Percentiles rank a stretch among this genome's conserved stretches.
Evolutionary conservation across 2,888 invertebrate genomes (phyloP).

Genomic region (Syritta pipiens): DNA sequence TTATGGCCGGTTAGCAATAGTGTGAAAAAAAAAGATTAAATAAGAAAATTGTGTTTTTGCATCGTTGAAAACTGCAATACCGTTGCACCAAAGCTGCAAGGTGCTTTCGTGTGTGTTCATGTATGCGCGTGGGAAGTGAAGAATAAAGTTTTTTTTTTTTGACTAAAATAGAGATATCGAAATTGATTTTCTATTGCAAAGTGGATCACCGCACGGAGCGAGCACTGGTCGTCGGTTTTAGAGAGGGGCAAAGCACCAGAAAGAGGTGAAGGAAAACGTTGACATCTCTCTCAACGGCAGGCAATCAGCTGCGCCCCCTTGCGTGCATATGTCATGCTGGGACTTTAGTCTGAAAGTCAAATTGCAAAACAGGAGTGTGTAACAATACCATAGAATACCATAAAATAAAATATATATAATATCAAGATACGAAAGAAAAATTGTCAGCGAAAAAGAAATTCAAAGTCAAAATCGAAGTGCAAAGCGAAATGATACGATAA

Average conservation of each 20-base stretch:
- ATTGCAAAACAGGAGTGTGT: slow-evolving; percentile 2
- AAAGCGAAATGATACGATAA: slow-evolving; percentile 27
- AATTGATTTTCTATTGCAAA: slow-evolving; percentile 62
- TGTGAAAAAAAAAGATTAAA: not conserved
- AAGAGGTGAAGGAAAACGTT: slow-evolving; percentile 9
- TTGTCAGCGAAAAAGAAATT: not conserved
- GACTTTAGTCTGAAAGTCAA: not conserved
- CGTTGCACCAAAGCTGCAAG: too few species aligned
- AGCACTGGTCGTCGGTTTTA: too few species aligned
- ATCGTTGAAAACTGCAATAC: slow-evolving; percentile 44
- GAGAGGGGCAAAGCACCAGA: not conserved
- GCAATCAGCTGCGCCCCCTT: slow-evolving; percentile 43
- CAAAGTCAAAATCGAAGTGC: not conserved
- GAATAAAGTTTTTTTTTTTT: slow-evolving; percentile 19
- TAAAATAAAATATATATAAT: not conserved
- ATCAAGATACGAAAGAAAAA: not conserved
- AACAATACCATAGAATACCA: not conserved
- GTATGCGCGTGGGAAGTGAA: slow-evolving; percentile 13
- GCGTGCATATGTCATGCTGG: slow-evolving; percentile 37
- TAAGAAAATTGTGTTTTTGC: too few species aligned
- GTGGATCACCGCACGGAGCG: too few species aligned
- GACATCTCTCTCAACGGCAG: slow-evolving; percentile 4
- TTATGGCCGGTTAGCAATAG: slow-evolving; percentile 5
- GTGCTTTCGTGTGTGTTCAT: not conserved
- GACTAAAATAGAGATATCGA: slow-evolving; percentile 6